Percentiles rank a stretch among this genome's conserved stretches.
These are phyloP conservation scores for Hyperoplus lanceolatus DNA, from an alignment of 2,797 vertebrate species.

Conservation along the genomic window DNA sequence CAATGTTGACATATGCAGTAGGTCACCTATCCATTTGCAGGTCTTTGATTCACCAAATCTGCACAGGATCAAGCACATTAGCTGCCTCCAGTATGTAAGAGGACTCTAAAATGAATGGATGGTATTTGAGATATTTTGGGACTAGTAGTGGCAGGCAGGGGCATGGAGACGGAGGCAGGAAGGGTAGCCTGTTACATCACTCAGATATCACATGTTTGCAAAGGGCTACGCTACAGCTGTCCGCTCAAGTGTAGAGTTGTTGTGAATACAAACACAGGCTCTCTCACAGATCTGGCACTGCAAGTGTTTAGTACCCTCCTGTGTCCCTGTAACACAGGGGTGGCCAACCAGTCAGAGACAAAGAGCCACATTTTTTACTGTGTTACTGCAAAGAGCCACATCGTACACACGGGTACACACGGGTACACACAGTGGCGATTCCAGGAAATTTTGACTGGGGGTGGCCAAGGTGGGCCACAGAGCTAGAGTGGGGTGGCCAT, in stretches of 20 bases:
- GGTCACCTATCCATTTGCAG: constrained; percentile 13
- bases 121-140: constrained; percentile 71
- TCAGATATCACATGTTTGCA: constrained; percentile 60
- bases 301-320: constrained; percentile 22
- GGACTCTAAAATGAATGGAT: constrained; percentile 46
- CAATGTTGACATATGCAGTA: constrained; percentile 7
- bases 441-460: too few relatives aligned
- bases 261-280: constrained; percentile 53
- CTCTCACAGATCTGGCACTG: constrained; percentile 4
- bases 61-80: not conserved
- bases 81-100: constrained; percentile 33
- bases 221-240: constrained; percentile 42
- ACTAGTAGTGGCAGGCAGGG: constrained; percentile 27
- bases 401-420: too few relatives aligned
- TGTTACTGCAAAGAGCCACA: too few relatives aligned
- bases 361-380: too few relatives aligned
- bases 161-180: not conserved
- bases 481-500: too few relatives aligned
- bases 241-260: constrained; percentile 19
- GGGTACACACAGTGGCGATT: too few relatives aligned
- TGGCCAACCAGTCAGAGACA: too few relatives aligned
- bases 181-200: constrained; percentile 57
- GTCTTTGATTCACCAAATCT: constrained; percentile 40
- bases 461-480: too few relatives aligned
- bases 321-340: not conserved